Evolutionary conservation across 2,113 vertebrate species (phyloP), one percentile per base, ranked within the genome.

Genomic region (Ellobius talpinus): DNA sequence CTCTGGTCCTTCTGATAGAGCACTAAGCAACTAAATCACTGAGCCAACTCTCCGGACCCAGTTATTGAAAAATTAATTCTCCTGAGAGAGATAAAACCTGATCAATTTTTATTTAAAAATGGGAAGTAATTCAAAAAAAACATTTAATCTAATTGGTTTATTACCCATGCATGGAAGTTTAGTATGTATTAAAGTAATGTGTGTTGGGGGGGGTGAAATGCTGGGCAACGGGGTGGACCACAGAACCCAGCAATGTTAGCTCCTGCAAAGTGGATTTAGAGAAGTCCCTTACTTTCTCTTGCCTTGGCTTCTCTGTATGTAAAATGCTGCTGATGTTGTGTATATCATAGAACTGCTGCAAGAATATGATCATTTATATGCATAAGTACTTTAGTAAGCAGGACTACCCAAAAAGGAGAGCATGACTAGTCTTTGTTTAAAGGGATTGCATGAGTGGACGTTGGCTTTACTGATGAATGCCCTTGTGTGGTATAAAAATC

Each of bases 401-500:
- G 70, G 68, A 29, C 52, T 45, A 39, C 13, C 19, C 17, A 19
- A 5, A 26, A 74, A 33, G n/a, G 45, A n/a, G 29, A 29, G 47
- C 12, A 31, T 52, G 23, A 31, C 65, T 65, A 72, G 61, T 50
- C 58, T 82, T 84, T 39, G 50, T 87, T 91, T 82, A 91, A 94
- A 76, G 52, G 81, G 93, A 85, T 58, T 76, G 13, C 36, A 36
- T 76, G 88, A 93, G 70, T 81, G 47, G 84, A 88, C 36, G 36
- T 84, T 87, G 78, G 84, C 76, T 93, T 87, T 61, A 70, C 63
- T 95, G 91, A 78, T 26, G 61, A 78, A 63, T 94, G 91, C 78
- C 96, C 95, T 89, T 97, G 93, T 82, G 76, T 13, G 50, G 94
- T 79, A 93, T 88, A 95, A 95, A 97, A 96, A 95, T 93, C 73